These are phyloP conservation scores for Pygoscelis antarcticus DNA, from an alignment of 2,113 vertebrate species.

Conservation along the genomic window DNA sequence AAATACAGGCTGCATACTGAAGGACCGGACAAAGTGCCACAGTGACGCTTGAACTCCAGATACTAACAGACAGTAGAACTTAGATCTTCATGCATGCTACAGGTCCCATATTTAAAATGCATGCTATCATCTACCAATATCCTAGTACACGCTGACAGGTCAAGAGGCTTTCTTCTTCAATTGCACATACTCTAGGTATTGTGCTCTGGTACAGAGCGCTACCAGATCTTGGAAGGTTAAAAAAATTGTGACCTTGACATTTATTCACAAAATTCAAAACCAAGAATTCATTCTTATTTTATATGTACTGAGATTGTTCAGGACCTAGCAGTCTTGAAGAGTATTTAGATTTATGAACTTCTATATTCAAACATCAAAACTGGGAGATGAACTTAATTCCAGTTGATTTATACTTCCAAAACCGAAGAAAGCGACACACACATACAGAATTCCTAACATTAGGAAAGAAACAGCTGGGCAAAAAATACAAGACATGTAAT, in stretches of 20 bases:
- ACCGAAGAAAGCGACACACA: fast-evolving
- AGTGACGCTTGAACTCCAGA: not conserved
- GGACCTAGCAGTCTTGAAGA: not conserved
- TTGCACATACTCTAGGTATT: not conserved
- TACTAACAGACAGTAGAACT: not conserved
- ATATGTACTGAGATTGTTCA: not conserved
- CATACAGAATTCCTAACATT: not conserved
- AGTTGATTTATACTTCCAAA: not conserved
- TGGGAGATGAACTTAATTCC: not conserved
- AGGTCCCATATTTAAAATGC: not conserved
- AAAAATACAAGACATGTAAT: not conserved
- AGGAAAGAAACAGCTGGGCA: not conserved
- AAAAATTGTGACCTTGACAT: not conserved
- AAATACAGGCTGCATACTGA: not conserved
- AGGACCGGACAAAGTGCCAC: not conserved
- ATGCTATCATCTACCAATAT: not conserved
- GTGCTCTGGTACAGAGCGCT: not conserved
- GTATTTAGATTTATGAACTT: not conserved
- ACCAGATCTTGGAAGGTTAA: not conserved
- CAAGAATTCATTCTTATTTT: not conserved
- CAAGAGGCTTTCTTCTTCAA: not conserved
- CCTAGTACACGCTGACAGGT: not conserved
- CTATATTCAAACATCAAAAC: not conserved
- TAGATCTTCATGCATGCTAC: not conserved
- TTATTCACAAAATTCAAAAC: not conserved